Percentiles rank a stretch among this genome's conserved stretches.
phyloP scores from a whole-genome alignment of 2,113 vertebrate species.

The Dolichallabes microphthalmus region DNA sequence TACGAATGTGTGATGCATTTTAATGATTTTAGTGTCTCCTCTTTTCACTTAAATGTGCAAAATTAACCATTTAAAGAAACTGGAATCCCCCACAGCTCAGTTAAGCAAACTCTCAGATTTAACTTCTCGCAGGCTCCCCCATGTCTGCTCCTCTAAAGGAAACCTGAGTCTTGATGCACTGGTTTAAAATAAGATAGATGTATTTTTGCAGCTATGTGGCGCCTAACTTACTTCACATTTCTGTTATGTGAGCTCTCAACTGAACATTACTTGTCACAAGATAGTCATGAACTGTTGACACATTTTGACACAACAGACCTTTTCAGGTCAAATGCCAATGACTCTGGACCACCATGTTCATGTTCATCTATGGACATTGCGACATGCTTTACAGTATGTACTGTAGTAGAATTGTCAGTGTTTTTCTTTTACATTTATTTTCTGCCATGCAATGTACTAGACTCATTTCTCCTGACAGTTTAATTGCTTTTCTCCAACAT shows the following conservation, averaged over 20 bases:
- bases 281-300: conserved; percentile 59
- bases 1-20: too few species aligned
- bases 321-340: background rate
- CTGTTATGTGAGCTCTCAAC: conserved; percentile 65
- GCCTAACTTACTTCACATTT: conserved; percentile 70
- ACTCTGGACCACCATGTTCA: background rate
- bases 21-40: background rate
- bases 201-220: conserved; percentile 43
- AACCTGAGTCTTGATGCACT: conserved; percentile 27
- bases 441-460: conserved; percentile 48
- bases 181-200: conserved; percentile 50
- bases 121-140: background rate
- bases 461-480: conserved; percentile 50
- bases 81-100: background rate
- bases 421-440: conserved; percentile 53
- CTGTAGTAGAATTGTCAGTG: conserved; percentile 20
- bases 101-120: conserved; percentile 7
- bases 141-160: conserved; percentile 19
- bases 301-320: conserved; percentile 29
- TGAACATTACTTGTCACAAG: conserved; percentile 57
- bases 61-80: conserved; percentile 22
- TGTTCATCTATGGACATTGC: background rate
- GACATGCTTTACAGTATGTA: conserved; percentile 1
- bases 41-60: background rate
- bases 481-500: conserved; percentile 60